Conservation (phyloP, 2,888 invertebrate genomes). For the Drosophila emarginata region DNA sequence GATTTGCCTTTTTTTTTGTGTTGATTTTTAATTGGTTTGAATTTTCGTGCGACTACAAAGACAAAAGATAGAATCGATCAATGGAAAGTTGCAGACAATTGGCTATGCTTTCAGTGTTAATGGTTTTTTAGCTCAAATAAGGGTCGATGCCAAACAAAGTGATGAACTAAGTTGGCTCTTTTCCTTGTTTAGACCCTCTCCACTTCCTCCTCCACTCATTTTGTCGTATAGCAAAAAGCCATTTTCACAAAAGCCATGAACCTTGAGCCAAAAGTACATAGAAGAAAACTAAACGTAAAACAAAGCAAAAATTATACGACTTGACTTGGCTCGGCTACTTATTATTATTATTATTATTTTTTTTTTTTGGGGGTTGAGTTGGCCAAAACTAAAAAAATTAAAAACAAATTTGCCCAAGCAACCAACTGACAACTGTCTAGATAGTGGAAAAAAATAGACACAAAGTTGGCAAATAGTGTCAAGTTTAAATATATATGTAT, state of each 20-base stretch:
- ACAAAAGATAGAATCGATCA: slow-evolving; percentile 43
- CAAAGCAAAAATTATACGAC: neutral
- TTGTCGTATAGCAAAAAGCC: neutral
- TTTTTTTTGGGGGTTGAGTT: slow-evolving; percentile 51
- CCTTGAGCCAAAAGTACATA: slow-evolving; percentile 16
- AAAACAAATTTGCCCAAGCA: slow-evolving; percentile 41
- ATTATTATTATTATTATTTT: slow-evolving; percentile 40
- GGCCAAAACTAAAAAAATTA: slow-evolving; percentile 15
- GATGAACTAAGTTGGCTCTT: neutral
- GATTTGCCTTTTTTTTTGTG: slow-evolving; percentile 24
- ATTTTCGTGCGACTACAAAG: slow-evolving; percentile 50
- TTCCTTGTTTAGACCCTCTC: neutral
- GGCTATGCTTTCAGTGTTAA: slow-evolving; percentile 5
- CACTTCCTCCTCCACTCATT: neutral
- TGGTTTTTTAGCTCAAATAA: neutral
- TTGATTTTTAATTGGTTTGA: slow-evolving; percentile 60
- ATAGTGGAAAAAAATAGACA: slow-evolving; percentile 5
- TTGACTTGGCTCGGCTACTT: neutral
- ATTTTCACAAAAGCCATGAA: slow-evolving; percentile 4
- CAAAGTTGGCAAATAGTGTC: slow-evolving; percentile 55
- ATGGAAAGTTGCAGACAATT: slow-evolving; percentile 22
- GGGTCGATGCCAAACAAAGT: neutral
- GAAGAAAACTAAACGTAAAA: neutral
- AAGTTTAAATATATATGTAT: slow-evolving; percentile 59
- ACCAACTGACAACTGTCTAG: slow-evolving; percentile 53